These are phyloP conservation scores for Aegypius monachus DNA, from an alignment of 2,113 vertebrate species.

Conservation along the genomic window DNA sequence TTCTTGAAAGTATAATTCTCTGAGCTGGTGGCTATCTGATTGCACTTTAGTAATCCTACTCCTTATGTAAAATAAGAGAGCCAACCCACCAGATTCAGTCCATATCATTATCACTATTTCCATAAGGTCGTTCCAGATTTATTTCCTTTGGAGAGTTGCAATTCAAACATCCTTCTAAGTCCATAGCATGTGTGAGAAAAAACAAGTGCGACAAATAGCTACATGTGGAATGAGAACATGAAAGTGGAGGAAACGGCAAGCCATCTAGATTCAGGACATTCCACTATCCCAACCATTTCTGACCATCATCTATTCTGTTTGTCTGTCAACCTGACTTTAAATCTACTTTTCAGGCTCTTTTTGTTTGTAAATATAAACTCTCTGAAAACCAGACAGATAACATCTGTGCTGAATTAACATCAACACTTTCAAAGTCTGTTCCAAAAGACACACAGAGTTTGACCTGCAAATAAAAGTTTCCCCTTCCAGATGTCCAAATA, in stretches of 20 bases:
- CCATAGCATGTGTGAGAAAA: background rate
- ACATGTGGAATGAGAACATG: background rate
- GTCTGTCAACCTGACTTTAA: background rate
- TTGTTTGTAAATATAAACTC: background rate
- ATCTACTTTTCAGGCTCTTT: background rate
- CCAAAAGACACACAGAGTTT: background rate
- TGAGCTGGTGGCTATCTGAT: background rate
- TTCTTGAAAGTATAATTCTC: background rate
- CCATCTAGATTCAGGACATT: background rate
- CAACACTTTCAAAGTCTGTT: background rate
- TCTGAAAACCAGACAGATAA: background rate
- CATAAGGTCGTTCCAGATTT: background rate
- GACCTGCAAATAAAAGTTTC: background rate
- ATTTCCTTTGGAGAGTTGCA: background rate
- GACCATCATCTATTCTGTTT: background rate
- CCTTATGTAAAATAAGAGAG: background rate
- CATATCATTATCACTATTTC: background rate
- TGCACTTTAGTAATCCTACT: background rate
- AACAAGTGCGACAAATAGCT: background rate
- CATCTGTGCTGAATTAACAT: background rate
- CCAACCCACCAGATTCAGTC: background rate
- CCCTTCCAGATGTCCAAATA: background rate
- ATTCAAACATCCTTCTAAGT: background rate
- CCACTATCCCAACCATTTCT: background rate
- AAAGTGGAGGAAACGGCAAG: background rate